Percentiles rank a stretch among this genome's conserved stretches.
Evolutionary conservation across 2,888 invertebrate genomes (phyloP).

Genomic region (Temnothorax unifasciatus): DNA sequence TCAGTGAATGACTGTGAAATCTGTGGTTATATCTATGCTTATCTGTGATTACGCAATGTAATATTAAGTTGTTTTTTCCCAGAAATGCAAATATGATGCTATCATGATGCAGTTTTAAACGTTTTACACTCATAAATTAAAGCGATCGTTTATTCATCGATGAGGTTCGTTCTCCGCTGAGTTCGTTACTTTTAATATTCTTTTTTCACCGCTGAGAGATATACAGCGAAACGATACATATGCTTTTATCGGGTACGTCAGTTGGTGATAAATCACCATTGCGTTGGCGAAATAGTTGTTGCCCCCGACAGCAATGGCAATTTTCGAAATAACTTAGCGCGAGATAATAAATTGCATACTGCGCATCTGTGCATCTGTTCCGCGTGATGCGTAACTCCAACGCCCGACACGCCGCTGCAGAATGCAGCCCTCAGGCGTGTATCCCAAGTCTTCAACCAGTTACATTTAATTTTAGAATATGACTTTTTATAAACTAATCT

Average conservation of each 20-base stretch:
- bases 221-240: constrained; percentile 27
- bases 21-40: not conserved
- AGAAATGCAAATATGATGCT: constrained; percentile 10
- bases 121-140: constrained; percentile 15
- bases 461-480: constrained; percentile 34
- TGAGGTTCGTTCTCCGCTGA: not conserved
- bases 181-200: constrained; percentile 10
- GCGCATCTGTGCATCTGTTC: constrained; percentile 56
- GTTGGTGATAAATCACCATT: constrained; percentile 45
- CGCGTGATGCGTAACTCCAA: constrained; percentile 46
- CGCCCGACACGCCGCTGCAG: constrained; percentile 36
- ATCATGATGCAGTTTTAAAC: not conserved
- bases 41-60: not conserved
- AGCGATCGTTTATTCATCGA: not conserved
- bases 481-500: not conserved
- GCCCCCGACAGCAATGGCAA: constrained; percentile 53
- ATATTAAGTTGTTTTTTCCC: not conserved
- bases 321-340: constrained; percentile 58
- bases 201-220: not conserved
- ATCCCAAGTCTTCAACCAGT: constrained; percentile 27
- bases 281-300: constrained; percentile 56
- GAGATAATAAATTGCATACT: constrained; percentile 55
- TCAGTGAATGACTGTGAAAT: not conserved
- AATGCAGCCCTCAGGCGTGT: constrained; percentile 39
- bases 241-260: constrained; percentile 42